These are phyloP conservation scores for Podargus strigoides DNA, from an alignment of 2,797 vertebrate genomes.

Conservation along the genomic window DNA sequence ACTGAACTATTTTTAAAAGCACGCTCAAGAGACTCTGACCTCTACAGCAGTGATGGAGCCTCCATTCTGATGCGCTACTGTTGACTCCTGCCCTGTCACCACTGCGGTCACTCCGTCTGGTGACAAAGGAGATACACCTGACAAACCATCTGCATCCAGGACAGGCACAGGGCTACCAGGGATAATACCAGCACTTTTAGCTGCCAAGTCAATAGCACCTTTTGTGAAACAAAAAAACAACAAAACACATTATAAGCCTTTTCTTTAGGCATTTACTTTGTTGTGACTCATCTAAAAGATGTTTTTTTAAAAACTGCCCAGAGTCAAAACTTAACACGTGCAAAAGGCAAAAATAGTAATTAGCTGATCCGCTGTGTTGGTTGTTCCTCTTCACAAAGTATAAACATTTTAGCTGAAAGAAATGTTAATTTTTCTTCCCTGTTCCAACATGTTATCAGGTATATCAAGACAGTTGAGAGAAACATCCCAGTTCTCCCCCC, in stretches of 20 bases:
- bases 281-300: neutral
- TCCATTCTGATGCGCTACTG: constrained; percentile 64
- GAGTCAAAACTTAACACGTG: neutral
- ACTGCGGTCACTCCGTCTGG: constrained; percentile 54
- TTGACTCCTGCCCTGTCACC: constrained; percentile 49
- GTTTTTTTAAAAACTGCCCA: neutral
- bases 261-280: neutral
- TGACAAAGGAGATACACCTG: constrained; percentile 68
- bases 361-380: neutral
- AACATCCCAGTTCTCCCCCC: neutral
- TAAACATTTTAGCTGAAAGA: neutral
- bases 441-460: neutral
- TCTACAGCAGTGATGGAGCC: constrained; percentile 66
- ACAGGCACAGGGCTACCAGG: constrained; percentile 84
- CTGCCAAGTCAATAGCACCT: constrained; percentile 95
- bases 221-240: neutral
- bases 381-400: neutral
- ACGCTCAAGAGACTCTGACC: constrained; percentile 69
- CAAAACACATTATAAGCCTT: neutral
- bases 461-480: neutral
- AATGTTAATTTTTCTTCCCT: neutral
- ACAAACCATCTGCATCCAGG: constrained; percentile 72
- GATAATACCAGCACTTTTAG: constrained; percentile 97
- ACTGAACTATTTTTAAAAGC: neutral
- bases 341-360: neutral